phyloP scores from a whole-genome alignment of 1,140 invertebrate species.

The Zaprionus lachaisei region DNA sequence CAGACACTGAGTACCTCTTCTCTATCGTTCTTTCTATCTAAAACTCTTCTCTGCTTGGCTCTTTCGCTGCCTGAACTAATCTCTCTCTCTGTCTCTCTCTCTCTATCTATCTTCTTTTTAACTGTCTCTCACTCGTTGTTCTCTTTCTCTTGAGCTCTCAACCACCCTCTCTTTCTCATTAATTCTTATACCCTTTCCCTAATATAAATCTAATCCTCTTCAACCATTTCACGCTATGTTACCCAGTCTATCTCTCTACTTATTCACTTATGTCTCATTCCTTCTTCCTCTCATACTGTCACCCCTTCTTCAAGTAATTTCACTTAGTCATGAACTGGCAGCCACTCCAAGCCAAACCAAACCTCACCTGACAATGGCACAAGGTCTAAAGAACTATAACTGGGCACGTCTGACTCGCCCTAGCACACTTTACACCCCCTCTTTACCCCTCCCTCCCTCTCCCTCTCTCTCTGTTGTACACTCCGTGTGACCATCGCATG shows the following conservation, averaged over 20 bases:
- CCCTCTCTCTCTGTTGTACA: not conserved
- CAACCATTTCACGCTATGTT: not conserved
- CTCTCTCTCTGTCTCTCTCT: too few relatives aligned
- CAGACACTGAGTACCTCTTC: too few relatives aligned
- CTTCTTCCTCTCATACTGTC: not conserved
- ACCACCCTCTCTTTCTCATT: not conserved
- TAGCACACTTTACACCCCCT: constrained; percentile 1
- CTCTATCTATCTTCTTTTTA: too few relatives aligned
- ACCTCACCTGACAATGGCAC: constrained; percentile 1
- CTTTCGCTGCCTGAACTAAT: too few relatives aligned
- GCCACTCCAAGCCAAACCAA: constrained; percentile 1
- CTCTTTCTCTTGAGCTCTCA: not conserved
- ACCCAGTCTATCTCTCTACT: not conserved
- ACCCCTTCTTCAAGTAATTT: not conserved
- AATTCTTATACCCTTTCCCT: not conserved
- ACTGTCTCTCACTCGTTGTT: not conserved
- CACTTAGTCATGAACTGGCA: constrained; percentile 7
- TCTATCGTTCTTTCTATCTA: not conserved
- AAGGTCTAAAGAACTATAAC: constrained; percentile 8
- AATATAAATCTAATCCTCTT: not conserved
- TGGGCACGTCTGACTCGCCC: constrained; percentile 9
- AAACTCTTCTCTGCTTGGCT: not conserved
- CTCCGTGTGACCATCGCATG: constrained; percentile 42
- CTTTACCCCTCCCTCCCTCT: not conserved
- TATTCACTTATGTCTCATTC: not conserved